Evolutionary conservation across 2,113 vertebrate genomes (phyloP).

Genomic region (Caloenas nicobarica): DNA sequence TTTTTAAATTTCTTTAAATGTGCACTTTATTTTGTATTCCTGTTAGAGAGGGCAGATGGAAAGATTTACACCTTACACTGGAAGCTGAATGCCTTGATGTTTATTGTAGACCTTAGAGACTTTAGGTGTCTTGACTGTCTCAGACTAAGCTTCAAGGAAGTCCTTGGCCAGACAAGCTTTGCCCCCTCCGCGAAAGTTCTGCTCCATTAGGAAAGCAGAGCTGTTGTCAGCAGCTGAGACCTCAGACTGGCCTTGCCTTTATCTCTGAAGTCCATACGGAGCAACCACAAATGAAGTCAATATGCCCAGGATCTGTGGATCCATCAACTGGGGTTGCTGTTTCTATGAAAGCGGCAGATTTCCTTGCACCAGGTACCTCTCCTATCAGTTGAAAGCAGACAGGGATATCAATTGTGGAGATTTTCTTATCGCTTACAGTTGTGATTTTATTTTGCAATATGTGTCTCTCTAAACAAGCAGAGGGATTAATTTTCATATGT

Average conservation of each 20-base stretch:
- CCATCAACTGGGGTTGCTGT: neutral
- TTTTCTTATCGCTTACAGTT: neutral
- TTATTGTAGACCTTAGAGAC: neutral
- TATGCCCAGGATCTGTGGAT: neutral
- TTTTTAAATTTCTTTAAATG: neutral
- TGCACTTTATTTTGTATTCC: neutral
- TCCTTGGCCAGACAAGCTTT: neutral
- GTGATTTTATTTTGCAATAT: neutral
- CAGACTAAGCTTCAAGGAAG: neutral
- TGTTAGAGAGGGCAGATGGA: slow-evolving; percentile 6
- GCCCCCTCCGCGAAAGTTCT: neutral
- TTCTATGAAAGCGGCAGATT: neutral
- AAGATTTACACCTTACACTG: slow-evolving; percentile 18
- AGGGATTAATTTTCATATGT: slow-evolving; percentile 13
- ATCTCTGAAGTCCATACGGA: neutral
- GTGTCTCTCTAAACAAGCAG: neutral
- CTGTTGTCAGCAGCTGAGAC: neutral
- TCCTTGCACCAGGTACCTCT: neutral
- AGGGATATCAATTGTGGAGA: neutral
- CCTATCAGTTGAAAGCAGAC: neutral
- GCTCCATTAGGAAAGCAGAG: neutral
- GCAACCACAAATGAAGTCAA: neutral
- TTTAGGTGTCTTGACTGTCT: neutral
- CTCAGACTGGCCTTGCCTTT: neutral
- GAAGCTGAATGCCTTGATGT: neutral